A percentile compares a stretch with the other conserved stretches of the same genome.
Conservation (phyloP, 2,888 invertebrate genomes). For the Hyposoter didymator region DNA sequence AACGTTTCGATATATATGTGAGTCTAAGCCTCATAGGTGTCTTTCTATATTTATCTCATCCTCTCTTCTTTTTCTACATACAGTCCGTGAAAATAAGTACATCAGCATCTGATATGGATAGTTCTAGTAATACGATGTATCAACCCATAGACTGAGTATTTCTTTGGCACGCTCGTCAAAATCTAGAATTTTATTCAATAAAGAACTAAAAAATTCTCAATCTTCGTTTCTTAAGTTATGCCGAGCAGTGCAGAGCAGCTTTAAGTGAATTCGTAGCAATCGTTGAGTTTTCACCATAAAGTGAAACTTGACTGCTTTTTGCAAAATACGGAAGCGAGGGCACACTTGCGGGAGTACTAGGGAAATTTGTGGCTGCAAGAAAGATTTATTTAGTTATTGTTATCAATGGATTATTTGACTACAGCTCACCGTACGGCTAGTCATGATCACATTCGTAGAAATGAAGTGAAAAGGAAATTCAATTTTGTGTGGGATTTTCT, state of each 20-base stretch:
- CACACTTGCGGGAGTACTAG: too few relatives aligned
- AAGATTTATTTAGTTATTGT: too few relatives aligned
- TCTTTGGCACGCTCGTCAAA: not conserved
- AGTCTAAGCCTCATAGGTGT: constrained; percentile 36
- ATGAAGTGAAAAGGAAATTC: not conserved
- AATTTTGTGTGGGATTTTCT: not conserved
- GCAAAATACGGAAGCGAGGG: too few relatives aligned
- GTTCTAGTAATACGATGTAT: not conserved
- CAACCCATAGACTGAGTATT: not conserved
- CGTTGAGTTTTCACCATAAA: too few relatives aligned
- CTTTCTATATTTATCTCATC: not conserved
- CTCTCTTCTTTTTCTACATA: not conserved
- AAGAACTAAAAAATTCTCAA: not conserved
- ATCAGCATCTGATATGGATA: constrained; percentile 9
- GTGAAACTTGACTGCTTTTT: too few relatives aligned
- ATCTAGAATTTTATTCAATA: not conserved
- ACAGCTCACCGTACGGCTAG: too few relatives aligned
- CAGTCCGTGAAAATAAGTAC: not conserved
- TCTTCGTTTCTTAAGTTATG: not conserved
- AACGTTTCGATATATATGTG: constrained; percentile 22
- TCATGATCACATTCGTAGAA: too few relatives aligned
- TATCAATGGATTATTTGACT: too few relatives aligned
- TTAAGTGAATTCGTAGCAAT: too few relatives aligned
- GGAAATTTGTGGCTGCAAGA: too few relatives aligned
- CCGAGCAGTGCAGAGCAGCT: too few relatives aligned